Evolutionary conservation across 2,888 invertebrate species (phyloP).

Genomic region (Coronaproctus castanopsis): DNA sequence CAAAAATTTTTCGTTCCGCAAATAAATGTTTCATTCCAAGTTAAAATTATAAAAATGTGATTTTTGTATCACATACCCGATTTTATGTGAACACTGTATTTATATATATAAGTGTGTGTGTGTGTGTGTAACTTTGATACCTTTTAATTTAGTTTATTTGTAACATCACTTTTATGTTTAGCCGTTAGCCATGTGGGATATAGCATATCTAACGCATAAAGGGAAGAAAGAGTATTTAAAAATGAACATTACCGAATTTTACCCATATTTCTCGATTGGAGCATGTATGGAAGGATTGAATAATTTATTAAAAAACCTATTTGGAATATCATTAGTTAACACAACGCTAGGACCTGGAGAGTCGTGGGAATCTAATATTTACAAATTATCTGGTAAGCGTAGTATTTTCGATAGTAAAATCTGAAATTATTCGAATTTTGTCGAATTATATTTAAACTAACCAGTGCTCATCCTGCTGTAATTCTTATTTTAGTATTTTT

Average conservation of each 20-base stretch:
- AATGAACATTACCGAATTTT: constrained; percentile 48
- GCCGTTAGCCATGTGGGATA: constrained; percentile 48
- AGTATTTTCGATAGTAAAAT: no score
- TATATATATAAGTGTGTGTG: no score
- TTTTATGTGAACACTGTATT: no score
- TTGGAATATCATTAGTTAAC: constrained; percentile 54
- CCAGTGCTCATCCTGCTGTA: no score
- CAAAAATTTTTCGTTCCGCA: no score
- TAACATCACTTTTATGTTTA: constrained; percentile 14
- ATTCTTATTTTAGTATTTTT: background rate
- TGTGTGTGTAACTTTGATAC: no score
- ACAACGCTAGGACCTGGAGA: constrained; percentile 58
- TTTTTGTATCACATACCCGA: no score
- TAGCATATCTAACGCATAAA: constrained; percentile 59
- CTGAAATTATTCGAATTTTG: background rate
- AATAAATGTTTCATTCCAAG: no score
- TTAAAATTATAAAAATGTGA: no score
- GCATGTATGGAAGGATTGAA: constrained; percentile 95
- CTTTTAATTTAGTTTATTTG: no score
- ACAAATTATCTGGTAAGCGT: constrained; percentile 51
- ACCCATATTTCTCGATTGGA: constrained; percentile 77
- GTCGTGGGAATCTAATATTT: constrained; percentile 69
- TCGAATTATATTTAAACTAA: background rate
- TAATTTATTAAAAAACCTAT: constrained; percentile 60
- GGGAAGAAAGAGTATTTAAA: constrained; percentile 49